phyloP scores from a whole-genome alignment of 2,888 invertebrate genomes.

The Melanostoma mellinum region DNA sequence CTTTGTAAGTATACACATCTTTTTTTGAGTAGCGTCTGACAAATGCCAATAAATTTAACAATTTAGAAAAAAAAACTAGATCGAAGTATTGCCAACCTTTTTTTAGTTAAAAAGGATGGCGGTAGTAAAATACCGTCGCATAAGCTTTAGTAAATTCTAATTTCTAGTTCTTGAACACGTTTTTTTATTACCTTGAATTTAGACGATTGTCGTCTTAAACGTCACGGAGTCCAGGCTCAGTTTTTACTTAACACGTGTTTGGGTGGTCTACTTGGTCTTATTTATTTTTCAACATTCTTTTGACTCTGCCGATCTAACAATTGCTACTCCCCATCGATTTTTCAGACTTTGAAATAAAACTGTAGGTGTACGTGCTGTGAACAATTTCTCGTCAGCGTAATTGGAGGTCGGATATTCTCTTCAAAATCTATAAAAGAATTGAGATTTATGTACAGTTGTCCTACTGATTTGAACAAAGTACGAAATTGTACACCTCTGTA shows the following conservation, averaged over 20 bases:
- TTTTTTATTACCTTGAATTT: too few species aligned
- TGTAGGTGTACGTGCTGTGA: constrained; percentile 40
- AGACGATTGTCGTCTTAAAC: too few species aligned
- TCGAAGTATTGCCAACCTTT: too few species aligned
- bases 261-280: not conserved
- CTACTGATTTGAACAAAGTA: constrained; percentile 72
- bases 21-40: too few species aligned
- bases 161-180: too few species aligned
- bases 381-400: constrained; percentile 66
- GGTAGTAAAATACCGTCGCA: too few species aligned
- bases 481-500: constrained; percentile 78
- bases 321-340: constrained; percentile 22
- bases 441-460: constrained; percentile 40
- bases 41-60: too few species aligned
- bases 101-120: too few species aligned
- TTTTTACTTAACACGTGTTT: not conserved
- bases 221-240: too few species aligned
- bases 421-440: constrained; percentile 48
- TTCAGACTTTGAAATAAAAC: constrained; percentile 19
- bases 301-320: constrained; percentile 23
- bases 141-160: too few species aligned
- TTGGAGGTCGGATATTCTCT: constrained; percentile 58
- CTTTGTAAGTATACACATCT: too few species aligned
- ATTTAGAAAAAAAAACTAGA: too few species aligned
- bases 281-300: not conserved